Evolutionary conservation across 2,797 vertebrate species (phyloP), one percentile per base, ranked within the genome.

Genomic region (Eutrigla gurnardus): DNA sequence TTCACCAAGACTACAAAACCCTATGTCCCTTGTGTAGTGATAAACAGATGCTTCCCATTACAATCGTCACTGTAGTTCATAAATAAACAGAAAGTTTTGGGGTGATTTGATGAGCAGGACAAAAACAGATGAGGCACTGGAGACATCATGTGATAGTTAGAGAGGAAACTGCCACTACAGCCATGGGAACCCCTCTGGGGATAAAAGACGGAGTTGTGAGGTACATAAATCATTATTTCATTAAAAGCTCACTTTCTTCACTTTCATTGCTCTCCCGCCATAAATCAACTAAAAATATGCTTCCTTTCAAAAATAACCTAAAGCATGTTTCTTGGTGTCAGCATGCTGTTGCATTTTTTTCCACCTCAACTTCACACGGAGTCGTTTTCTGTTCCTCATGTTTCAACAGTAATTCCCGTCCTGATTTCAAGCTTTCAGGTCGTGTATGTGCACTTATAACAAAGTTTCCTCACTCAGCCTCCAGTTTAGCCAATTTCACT

Each of bases 81-180:
- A 5, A 58, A 55, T 15, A 52, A 72, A 57, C 47, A n/a, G n/a
- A n/a, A n/a, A n/a, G n/a, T n/a, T n/a, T n/a, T n/a, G n/a, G n/a
- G n/a, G n/a, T n/a, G n/a, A n/a, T n/a, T n/a, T n/a, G n/a, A n/a
- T n/a, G n/a, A n/a, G n/a, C n/a, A 65, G 65, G 46, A 82, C 39
- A 36, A 63, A 77, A 47, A 54, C 1, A 33, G 59, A 69, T 40
- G 50, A 77, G 53, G 71, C 3, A 1, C 69, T 79, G 9, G 10
- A 83, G 78, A 67, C 50, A 73, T 84, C 88, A 90, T 90, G 86
- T 92, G 89, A 91, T 50, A 63, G 58, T 55, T 71, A 45, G 36
- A 81, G 76, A 81, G 84, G 83, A 92, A 90, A 85, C 59, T 65
- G 70, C 36, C 54, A 65, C 55, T 53, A 47, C 57, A 53, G 60